Evolutionary conservation across 2,888 invertebrate species (phyloP).

Genomic region (Callyntrura guangdongensis): DNA sequence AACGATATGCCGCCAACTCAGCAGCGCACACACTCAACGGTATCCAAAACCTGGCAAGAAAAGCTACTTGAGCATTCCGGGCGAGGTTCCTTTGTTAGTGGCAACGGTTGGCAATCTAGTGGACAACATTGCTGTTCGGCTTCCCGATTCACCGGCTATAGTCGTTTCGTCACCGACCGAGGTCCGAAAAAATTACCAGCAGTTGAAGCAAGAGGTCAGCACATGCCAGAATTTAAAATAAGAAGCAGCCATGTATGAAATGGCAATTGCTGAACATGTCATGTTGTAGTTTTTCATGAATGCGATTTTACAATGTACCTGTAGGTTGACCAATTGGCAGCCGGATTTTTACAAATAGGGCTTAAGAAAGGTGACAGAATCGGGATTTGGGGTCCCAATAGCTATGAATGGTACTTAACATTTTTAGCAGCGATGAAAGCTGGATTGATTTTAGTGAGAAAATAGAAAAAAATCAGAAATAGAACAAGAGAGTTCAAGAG

Average conservation of each 20-base stretch:
- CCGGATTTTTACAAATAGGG: conserved; percentile 90
- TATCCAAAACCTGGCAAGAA: conserved; percentile 65
- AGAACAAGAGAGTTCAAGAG: not conserved
- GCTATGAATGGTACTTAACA: conserved; percentile 91
- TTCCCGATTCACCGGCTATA: conserved; percentile 88
- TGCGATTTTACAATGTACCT: not conserved
- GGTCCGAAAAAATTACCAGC: conserved; percentile 87
- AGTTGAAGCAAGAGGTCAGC: conserved; percentile 86
- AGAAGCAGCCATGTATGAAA: not conserved
- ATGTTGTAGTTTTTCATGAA: not conserved
- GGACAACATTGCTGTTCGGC: conserved; percentile 87
- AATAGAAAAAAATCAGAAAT: not conserved
- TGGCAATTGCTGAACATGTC: not conserved
- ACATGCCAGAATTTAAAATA: not conserved
- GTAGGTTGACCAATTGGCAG: conserved; percentile 90
- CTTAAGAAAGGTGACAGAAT: conserved; percentile 91
- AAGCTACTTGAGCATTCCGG: conserved; percentile 86
- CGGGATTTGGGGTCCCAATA: conserved; percentile 93
- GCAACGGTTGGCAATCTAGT: conserved; percentile 89
- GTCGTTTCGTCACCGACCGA: conserved; percentile 88
- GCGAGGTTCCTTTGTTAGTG: conserved; percentile 87
- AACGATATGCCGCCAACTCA: not conserved
- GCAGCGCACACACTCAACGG: conserved; percentile 1
- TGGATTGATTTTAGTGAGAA: conserved; percentile 90
- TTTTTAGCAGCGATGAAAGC: conserved; percentile 91